Evolutionary conservation across 2,888 invertebrate species (phyloP).

Genomic region (Mythimna loreyi): DNA sequence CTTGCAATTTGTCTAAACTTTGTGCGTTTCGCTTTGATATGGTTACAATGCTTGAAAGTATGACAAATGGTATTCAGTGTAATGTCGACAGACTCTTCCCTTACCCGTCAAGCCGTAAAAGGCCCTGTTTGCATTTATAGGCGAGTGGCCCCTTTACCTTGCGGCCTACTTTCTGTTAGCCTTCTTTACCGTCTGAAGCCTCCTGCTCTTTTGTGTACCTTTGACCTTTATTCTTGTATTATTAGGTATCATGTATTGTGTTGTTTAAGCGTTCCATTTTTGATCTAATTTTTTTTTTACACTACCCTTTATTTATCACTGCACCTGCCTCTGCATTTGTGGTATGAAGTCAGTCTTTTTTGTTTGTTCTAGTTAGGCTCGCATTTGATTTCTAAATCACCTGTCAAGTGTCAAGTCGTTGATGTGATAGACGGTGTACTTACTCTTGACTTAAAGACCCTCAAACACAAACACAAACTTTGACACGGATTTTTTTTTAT

Average conservation of each 20-base stretch:
- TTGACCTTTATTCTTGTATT: constrained; percentile 38
- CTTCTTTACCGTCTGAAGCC: constrained; percentile 24
- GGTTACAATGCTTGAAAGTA: constrained; percentile 1
- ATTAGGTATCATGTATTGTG: constrained; percentile 13
- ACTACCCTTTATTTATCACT: neutral
- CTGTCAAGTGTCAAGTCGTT: too few relatives aligned
- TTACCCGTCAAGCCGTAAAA: constrained; percentile 9
- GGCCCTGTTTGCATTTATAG: constrained; percentile 41
- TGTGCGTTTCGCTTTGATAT: neutral
- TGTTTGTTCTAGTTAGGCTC: too few relatives aligned
- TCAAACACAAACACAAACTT: too few relatives aligned
- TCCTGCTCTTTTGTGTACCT: constrained; percentile 36
- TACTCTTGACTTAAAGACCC: too few relatives aligned
- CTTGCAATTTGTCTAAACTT: neutral
- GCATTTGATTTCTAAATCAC: too few relatives aligned
- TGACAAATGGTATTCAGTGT: constrained; percentile 34
- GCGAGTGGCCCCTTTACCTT: constrained; percentile 22
- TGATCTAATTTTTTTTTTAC: neutral
- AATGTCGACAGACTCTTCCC: constrained; percentile 3
- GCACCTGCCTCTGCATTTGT: too few relatives aligned
- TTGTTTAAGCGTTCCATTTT: neutral
- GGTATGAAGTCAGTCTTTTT: too few relatives aligned
- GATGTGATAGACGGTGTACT: too few relatives aligned
- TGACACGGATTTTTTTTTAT: too few relatives aligned
- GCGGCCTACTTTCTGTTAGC: constrained; percentile 30